Evolutionary conservation across 2,113 vertebrate genomes (phyloP).

Genomic region (Jaculus jaculus): DNA sequence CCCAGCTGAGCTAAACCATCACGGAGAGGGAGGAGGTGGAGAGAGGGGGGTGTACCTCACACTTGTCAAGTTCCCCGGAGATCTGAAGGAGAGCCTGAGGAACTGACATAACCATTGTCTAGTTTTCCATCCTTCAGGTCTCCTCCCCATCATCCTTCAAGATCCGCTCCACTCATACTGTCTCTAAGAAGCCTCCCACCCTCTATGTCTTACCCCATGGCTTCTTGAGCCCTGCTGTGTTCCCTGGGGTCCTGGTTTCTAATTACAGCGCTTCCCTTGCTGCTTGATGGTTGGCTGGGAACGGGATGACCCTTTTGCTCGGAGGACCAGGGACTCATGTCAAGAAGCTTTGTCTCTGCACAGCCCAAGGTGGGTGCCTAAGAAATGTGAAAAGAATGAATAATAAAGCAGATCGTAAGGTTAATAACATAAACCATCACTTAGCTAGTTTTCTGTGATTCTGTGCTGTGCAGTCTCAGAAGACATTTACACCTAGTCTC

Average conservation of each 20-base stretch:
- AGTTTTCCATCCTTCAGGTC: not conserved
- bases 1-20: slow-evolving; percentile 68
- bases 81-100: not conserved
- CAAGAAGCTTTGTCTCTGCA: not conserved
- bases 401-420: not conserved
- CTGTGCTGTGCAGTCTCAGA: not conserved
- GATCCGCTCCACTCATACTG: not conserved
- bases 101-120: not conserved
- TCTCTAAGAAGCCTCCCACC: not conserved
- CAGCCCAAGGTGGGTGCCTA: not conserved
- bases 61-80: not conserved
- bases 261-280: not conserved
- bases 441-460: not conserved
- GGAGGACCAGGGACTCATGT: not conserved
- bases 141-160: not conserved
- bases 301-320: not conserved
- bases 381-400: slow-evolving; percentile 31
- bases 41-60: not conserved
- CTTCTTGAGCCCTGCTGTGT: not conserved
- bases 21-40: not conserved
- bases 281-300: not conserved
- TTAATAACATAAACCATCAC: not conserved
- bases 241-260: not conserved
- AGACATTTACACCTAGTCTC: slow-evolving; percentile 1
- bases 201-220: not conserved